phyloP scores from a whole-genome alignment of 1,140 invertebrate species.

The Panonychus citri region DNA sequence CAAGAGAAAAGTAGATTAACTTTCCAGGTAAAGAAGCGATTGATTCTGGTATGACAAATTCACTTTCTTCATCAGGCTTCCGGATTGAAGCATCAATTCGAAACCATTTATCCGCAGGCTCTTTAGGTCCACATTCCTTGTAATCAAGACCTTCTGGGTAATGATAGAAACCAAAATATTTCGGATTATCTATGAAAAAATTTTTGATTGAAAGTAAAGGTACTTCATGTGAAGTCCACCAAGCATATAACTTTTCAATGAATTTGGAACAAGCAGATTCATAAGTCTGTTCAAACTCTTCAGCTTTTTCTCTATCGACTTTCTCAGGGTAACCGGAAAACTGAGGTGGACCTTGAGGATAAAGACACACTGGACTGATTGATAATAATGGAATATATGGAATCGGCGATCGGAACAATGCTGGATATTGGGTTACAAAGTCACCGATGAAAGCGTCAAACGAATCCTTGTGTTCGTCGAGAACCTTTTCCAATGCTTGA shows the following conservation, averaged over 20 bases:
- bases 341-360: too few species aligned
- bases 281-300: too few species aligned
- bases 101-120: neutral
- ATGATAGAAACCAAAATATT: neutral
- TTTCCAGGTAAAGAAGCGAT: neutral
- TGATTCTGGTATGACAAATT: neutral
- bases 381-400: too few species aligned
- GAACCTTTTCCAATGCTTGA: neutral
- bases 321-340: too few species aligned
- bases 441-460: too few species aligned
- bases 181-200: neutral
- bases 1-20: slow-evolving; percentile 9
- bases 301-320: too few species aligned
- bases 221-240: neutral
- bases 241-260: neutral
- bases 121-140: neutral
- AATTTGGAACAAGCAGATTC: neutral
- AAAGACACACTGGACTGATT: too few species aligned
- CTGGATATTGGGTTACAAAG: too few species aligned
- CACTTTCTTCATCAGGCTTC: neutral
- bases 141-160: neutral
- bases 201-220: neutral
- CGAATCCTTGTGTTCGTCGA: neutral
- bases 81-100: slow-evolving; percentile 1
- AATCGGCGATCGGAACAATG: too few species aligned